Conservation (phyloP, 2,888 invertebrate species). For the Adelognathus sp. region DNA sequence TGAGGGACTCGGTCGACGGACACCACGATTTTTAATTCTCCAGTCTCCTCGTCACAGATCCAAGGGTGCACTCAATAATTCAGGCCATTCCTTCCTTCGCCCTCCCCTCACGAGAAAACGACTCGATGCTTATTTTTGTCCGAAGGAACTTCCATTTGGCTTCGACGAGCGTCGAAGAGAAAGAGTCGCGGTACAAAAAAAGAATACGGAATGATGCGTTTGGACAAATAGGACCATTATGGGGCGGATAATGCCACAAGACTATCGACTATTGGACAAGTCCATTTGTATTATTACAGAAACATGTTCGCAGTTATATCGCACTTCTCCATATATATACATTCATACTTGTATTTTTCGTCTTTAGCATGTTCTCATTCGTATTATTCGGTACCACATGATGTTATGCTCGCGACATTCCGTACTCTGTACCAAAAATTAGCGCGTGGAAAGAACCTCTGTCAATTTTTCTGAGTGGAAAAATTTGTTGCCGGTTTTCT, state of each 20-base stretch:
- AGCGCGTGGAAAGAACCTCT: too few species aligned
- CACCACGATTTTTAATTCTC: conserved; percentile 76
- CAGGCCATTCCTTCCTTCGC: conserved; percentile 59
- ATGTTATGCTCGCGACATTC: not conserved
- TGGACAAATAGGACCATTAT: conserved; percentile 77
- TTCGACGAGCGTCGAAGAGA: conserved; percentile 57
- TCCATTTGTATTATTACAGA: conserved; percentile 33
- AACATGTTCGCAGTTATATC: not conserved
- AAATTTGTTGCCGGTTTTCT: too few species aligned
- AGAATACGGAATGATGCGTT: conserved; percentile 75
- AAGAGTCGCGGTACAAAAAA: conserved; percentile 42
- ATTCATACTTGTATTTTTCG: not conserved
- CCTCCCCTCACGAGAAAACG: not conserved
- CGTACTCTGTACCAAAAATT: too few species aligned
- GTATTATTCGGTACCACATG: not conserved
- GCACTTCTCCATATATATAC: not conserved
- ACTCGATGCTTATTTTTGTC: not conserved
- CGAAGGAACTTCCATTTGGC: conserved; percentile 55
- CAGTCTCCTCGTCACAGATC: conserved; percentile 57
- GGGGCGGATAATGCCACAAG: conserved; percentile 66
- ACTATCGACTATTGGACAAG: too few species aligned
- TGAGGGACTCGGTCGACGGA: conserved; percentile 63
- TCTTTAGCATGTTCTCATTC: not conserved
- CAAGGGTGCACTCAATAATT: conserved; percentile 74
- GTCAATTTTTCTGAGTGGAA: too few species aligned